These are phyloP conservation scores for Mesembrinibis cayennensis DNA, from an alignment of 2,113 vertebrate species.

Conservation along the genomic window DNA sequence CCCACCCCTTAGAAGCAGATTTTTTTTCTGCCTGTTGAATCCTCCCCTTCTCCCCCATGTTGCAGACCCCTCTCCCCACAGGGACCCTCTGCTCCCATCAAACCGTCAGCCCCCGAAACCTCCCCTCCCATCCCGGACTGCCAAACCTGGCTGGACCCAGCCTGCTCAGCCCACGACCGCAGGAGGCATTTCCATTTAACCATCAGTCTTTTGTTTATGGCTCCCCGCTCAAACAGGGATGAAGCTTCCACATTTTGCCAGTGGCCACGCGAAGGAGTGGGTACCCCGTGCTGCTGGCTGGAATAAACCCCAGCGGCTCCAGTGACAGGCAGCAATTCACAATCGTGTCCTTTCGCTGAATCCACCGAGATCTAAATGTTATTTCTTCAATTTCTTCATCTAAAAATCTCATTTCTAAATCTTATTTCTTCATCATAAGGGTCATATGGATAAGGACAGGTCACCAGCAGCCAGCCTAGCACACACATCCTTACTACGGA, in stretches of 20 bases:
- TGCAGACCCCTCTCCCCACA: not conserved
- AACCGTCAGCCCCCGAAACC: not conserved
- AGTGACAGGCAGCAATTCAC: not conserved
- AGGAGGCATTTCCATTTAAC: not conserved
- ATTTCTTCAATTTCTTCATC: not conserved
- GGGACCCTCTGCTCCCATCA: not conserved
- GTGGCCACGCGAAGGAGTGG: rapidly evolving
- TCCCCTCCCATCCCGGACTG: not conserved
- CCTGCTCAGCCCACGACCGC: not conserved
- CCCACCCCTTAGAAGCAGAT: not conserved
- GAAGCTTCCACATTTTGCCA: not conserved
- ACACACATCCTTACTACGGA: not conserved
- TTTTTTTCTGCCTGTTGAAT: not conserved
- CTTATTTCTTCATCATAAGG: not conserved
- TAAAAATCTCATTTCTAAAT: not conserved
- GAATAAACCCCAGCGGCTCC: not conserved
- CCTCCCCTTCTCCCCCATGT: rapidly evolving
- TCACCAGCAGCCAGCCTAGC: not conserved
- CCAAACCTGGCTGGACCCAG: not conserved
- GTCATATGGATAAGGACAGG: not conserved
- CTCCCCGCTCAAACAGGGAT: not conserved
- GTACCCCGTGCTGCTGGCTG: rapidly evolving
- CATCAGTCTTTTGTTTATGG: not conserved
- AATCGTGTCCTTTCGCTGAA: rapidly evolving
- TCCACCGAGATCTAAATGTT: not conserved